Conservation (phyloP, 2,888 invertebrate genomes). For the Pristionchus arcanus region DNA sequence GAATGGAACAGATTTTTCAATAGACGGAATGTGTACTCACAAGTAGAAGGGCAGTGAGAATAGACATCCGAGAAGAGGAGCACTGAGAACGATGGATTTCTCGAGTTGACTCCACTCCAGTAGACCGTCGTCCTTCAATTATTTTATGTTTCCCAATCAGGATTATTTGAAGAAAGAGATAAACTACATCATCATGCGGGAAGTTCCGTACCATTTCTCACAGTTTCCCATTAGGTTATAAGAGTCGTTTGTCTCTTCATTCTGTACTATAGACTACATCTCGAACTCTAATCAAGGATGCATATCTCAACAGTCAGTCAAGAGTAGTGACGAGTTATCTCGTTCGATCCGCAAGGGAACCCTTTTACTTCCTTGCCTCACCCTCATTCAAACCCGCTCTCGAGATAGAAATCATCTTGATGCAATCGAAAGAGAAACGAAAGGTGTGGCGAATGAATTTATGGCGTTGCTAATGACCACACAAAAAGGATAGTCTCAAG, state of each 20-base stretch:
- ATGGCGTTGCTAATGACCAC: background rate
- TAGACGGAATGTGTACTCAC: background rate
- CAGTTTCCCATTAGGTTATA: too few species aligned
- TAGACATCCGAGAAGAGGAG: conserved; percentile 35
- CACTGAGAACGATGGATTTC: background rate
- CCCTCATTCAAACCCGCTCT: background rate
- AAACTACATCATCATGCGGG: too few species aligned
- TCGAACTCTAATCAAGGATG: background rate
- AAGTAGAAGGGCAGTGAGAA: conserved; percentile 18
- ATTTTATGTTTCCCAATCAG: background rate
- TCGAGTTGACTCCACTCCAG: background rate
- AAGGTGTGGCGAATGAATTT: background rate
- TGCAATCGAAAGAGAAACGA: conserved; percentile 17
- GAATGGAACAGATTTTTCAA: background rate
- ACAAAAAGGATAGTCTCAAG: conserved; percentile 36
- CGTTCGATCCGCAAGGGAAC: too few species aligned
- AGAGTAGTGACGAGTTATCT: too few species aligned
- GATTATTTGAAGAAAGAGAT: too few species aligned
- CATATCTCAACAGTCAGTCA: background rate
- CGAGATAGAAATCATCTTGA: background rate
- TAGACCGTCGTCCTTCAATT: background rate
- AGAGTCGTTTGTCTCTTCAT: too few species aligned
- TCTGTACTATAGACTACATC: too few species aligned
- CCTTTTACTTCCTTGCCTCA: too few species aligned
- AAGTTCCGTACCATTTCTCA: too few species aligned